phyloP scores from a whole-genome alignment of 2,113 vertebrate species.

The Gymnobelideus leadbeateri region DNA sequence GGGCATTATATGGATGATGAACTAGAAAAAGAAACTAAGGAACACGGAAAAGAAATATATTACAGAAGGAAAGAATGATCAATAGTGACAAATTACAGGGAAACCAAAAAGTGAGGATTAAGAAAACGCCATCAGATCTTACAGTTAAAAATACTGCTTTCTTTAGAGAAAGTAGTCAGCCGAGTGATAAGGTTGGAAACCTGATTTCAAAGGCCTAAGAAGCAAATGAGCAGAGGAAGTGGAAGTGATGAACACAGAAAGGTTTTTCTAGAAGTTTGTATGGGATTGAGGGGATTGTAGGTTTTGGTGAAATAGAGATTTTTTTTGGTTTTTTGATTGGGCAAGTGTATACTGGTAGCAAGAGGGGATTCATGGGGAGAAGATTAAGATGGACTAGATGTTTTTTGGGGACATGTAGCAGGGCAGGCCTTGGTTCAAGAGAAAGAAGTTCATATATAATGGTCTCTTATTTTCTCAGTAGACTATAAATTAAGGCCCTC shows the following conservation, averaged over 20 bases:
- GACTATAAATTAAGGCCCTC: background rate
- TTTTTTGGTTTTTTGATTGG: background rate
- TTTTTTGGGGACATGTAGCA: background rate
- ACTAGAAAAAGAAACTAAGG: background rate
- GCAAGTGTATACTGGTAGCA: background rate
- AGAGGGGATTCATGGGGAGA: background rate
- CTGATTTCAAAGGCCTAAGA: background rate
- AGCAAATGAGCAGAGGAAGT: background rate
- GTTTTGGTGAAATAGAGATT: too few relatives aligned
- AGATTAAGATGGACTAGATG: background rate
- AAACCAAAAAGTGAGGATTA: background rate
- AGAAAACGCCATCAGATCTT: too few relatives aligned
- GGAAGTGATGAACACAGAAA: background rate
- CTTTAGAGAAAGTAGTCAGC: background rate
- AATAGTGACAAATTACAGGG: background rate
- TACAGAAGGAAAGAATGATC: background rate
- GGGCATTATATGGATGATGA: background rate
- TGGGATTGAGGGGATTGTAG: background rate
- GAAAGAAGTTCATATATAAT: background rate
- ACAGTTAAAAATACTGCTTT: background rate
- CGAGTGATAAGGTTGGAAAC: background rate
- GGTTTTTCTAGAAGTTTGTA: background rate
- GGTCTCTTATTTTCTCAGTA: background rate
- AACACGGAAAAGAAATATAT: background rate
- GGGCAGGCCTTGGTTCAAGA: background rate